Evolutionary conservation across 2,888 invertebrate genomes (phyloP), one percentile per base, ranked within the genome.

Genomic region (Pseudeuparius sepicola): DNA sequence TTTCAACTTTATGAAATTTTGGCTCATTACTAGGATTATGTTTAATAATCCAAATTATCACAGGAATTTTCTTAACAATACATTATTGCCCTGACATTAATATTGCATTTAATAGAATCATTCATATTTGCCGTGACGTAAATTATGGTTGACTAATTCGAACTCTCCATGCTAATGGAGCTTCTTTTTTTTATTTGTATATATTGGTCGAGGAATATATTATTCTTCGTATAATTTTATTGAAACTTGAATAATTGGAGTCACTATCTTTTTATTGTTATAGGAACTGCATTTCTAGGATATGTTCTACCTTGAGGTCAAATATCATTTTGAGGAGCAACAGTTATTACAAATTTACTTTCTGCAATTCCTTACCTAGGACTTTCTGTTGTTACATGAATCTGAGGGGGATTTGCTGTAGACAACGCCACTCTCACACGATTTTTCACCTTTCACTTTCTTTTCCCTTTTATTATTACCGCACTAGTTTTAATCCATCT

Each of bases 261-360:
- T 76, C 30, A 62, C 75, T 39, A 70, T 84, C 56, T 57, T 81
- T 70, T 84, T 49, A 33, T 75, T 57, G 59, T 71, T 43, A 84
- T 84, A 72, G 73, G 62, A 53, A 76, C 79, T 29, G 79, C 79
- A 13, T 85, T 85, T 59, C 64, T 83, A 67, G 83, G 82, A 0
- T 85, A 85, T 66, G 78, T 83, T 0, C 44, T 82, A 51, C 80
- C 80, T 1, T 82, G 82, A 62, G 81, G 81, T 4, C 81, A 84
- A 76, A 84, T 84, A 71, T 82, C 80, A 2, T 83, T 78, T 57
- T 83, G 82, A 70, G 80, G 79, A 2, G 80, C 81, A 0, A 81
- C 80, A 23, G 79, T 83, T 20, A 49, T 47, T 38, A 79, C 56
- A 9, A 82, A 80, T 54, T 49, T 84, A 49, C 40, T 83, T 41